phyloP scores from a whole-genome alignment of 2,113 vertebrate species.

The Setophaga petechia region DNA sequence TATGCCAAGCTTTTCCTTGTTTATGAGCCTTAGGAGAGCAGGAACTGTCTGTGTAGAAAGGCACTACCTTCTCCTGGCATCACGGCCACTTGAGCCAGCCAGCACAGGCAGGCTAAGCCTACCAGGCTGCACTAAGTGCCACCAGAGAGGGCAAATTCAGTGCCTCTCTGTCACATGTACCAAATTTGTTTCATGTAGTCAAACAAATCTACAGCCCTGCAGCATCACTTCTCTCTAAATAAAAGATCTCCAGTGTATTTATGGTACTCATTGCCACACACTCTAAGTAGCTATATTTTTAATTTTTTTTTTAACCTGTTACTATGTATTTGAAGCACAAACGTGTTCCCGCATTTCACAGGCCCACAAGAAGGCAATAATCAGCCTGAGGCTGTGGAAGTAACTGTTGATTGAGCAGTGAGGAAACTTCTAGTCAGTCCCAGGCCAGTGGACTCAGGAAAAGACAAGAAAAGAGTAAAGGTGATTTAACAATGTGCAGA shows the following conservation, averaged over 20 bases:
- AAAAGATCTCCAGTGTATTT: background rate
- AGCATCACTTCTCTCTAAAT: background rate
- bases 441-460: background rate
- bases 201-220: background rate
- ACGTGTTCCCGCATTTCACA: rapidly evolving
- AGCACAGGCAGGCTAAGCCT: background rate
- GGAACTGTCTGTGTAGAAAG: background rate
- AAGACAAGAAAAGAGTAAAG: background rate
- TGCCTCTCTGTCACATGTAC: background rate
- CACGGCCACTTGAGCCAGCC: rapidly evolving
- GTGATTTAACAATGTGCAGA: background rate
- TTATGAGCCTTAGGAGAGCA: background rate
- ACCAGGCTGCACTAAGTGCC: background rate
- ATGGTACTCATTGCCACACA: background rate
- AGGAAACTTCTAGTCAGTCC: background rate
- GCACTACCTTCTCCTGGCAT: background rate
- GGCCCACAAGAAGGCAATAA: background rate
- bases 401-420: rapidly evolving
- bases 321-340: background rate
- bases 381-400: rapidly evolving
- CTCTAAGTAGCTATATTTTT: background rate
- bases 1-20: background rate
- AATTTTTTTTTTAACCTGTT: background rate
- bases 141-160: background rate
- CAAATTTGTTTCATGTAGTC: background rate